Evolutionary conservation across 1,140 invertebrate species (phyloP), one percentile per base, ranked within the genome.

Genomic region (Drosophila sp.): DNA sequence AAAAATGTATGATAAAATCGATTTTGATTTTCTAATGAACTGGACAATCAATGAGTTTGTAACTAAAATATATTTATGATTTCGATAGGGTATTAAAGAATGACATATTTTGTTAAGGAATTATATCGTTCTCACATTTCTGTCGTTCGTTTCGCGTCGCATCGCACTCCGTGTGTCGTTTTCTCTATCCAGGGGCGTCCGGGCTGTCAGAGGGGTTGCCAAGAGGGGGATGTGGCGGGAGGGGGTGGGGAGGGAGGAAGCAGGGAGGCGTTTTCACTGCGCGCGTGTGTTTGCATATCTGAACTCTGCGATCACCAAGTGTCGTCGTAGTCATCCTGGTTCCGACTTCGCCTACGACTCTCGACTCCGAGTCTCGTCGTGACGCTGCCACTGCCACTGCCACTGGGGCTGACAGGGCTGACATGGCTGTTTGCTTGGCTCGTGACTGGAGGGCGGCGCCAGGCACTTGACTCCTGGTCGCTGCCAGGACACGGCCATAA

Each of bases 251-350:
- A 11, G 2, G 2, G 14, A 18, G 41, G 2, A 13, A 4, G 0
- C 13, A 7, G 27, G 16, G 46, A 13, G 27, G 25, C 0, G 38
- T 2, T 36, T 38, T 25, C 25, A 36, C 27, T 43, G 64, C 61
- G 58, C 34, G 78, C 69, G 69, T 78, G 78, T 82, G 78, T 79
- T 81, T 79, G 76, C 79, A 81, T 81, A 81, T 81, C 73, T 75
- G 57, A 71, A 46, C 72, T 40, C 56, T 59, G 66, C 72, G 71
- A 78, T 80, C 73, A 53, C 73, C 73, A 76, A 76, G 73, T 76
- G 73, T 62, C 50, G 50, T 76, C 46, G 38, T 62, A 21, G 58
- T 36, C 16, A 41, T 21, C 21, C 3, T 41, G n/a, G 40, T 65
- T 32, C 32, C 57, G 46, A n/a, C 25, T 14, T 32, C 9, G n/a